Conservation (phyloP, 2,797 vertebrate species). For the Gymnocypris eckloni region DNA sequence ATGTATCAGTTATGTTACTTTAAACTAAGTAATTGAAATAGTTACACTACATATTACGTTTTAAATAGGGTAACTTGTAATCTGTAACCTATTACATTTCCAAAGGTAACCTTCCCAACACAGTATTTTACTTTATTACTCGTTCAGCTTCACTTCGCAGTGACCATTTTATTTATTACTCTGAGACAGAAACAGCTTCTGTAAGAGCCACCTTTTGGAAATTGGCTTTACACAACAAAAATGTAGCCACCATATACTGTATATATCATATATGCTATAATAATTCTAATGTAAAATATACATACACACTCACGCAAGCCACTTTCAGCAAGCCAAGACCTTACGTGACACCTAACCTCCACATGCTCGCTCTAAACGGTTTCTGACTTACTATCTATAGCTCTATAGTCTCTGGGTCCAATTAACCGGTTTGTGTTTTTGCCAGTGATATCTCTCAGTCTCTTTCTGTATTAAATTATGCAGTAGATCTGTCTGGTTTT, state of each 20-base stretch:
- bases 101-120: no score
- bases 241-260: background rate
- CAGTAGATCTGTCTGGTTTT: slow-evolving; percentile 44
- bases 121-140: background rate
- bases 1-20: no score
- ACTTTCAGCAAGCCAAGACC: slow-evolving; percentile 15
- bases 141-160: background rate
- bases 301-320: background rate
- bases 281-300: background rate
- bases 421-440: slow-evolving; percentile 50
- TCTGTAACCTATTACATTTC: no score
- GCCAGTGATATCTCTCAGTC: slow-evolving; percentile 47
- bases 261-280: background rate
- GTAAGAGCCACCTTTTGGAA: background rate
- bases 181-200: background rate
- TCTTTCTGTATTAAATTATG: slow-evolving; percentile 42
- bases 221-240: background rate
- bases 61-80: no score
- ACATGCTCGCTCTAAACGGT: slow-evolving; percentile 34
- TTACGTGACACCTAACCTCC: slow-evolving; percentile 12
- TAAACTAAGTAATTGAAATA: no score
- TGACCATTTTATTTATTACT: background rate
- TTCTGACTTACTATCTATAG: slow-evolving; percentile 49
- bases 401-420: slow-evolving; percentile 50
- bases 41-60: no score